Evolutionary conservation across 2,797 vertebrate genomes (phyloP).

Genomic region (Labeo calbasu): DNA sequence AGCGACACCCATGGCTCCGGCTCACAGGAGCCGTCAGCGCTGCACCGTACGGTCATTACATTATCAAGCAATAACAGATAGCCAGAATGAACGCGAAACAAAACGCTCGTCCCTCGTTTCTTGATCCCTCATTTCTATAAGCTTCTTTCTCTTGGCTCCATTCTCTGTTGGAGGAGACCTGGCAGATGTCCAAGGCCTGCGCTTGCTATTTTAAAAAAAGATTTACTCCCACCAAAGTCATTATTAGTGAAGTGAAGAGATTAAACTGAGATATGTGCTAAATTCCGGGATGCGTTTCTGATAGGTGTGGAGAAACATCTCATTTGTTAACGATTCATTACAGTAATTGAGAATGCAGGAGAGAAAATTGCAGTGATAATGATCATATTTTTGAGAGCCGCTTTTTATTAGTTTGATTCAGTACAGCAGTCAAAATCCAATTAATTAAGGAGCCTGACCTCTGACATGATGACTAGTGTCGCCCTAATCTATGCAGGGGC

Average conservation of each 20-base stretch:
- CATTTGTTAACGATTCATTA: constrained; percentile 76
- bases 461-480: constrained; percentile 12
- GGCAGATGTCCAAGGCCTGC: constrained; percentile 47
- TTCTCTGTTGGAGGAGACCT: constrained; percentile 44
- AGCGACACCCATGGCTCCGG: constrained; percentile 42
- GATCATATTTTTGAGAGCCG: constrained; percentile 45
- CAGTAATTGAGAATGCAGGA: constrained; percentile 68
- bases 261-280: constrained; percentile 75
- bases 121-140: constrained; percentile 42
- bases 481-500: constrained; percentile 14
- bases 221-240: constrained; percentile 77
- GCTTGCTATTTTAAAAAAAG: constrained; percentile 64
- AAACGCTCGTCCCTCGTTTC: constrained; percentile 34
- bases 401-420: constrained; percentile 60
- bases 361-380: constrained; percentile 56
- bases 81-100: constrained; percentile 36
- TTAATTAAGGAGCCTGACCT: constrained; percentile 53
- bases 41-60: constrained; percentile 31
- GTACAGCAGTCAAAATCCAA: constrained; percentile 46
- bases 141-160: constrained; percentile 27
- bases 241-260: constrained; percentile 78
- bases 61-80: constrained; percentile 49
- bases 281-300: constrained; percentile 49
- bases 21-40: constrained; percentile 13
- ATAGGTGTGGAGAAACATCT: constrained; percentile 71